phyloP scores from a whole-genome alignment of 2,113 vertebrate genomes.

The Pygathrix nemaeus region DNA sequence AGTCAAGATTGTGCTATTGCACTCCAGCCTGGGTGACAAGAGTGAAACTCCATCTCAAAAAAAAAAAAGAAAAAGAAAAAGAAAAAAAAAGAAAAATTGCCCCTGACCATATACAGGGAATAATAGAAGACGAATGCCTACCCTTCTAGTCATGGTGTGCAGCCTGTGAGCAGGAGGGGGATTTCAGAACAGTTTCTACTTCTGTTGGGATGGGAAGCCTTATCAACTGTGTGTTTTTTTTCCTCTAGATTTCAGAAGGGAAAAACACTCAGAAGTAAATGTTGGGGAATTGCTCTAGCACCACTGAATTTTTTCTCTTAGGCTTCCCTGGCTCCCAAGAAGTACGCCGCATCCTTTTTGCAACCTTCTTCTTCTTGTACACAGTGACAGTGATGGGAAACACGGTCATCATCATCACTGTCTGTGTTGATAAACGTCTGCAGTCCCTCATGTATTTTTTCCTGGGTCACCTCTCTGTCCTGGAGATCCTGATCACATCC shows the following conservation, averaged over 20 bases:
- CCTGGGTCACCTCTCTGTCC: conserved; percentile 46
- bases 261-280: not conserved
- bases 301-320: not conserved
- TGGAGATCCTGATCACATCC: conserved; percentile 51
- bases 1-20: too few relatives aligned
- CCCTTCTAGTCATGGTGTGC: not conserved
- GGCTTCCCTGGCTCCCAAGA: not conserved
- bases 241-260: not conserved
- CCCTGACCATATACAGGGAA: not conserved
- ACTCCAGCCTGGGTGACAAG: too few relatives aligned
- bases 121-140: not conserved
- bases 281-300: not conserved
- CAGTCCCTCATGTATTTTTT: conserved; percentile 62
- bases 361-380: not conserved
- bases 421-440: conserved; percentile 32
- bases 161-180: not conserved
- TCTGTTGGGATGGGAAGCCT: not conserved
- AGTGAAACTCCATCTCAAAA: too few relatives aligned
- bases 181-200: not conserved
- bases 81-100: not conserved
- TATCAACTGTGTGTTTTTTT: not conserved
- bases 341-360: not conserved
- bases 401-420: conserved; percentile 1
- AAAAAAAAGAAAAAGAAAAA: too few relatives aligned
- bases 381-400: conserved; percentile 22